Base-by-base conservation (phyloP, 1,140 invertebrate genomes). In the Caenorhabditis latens region DNA sequence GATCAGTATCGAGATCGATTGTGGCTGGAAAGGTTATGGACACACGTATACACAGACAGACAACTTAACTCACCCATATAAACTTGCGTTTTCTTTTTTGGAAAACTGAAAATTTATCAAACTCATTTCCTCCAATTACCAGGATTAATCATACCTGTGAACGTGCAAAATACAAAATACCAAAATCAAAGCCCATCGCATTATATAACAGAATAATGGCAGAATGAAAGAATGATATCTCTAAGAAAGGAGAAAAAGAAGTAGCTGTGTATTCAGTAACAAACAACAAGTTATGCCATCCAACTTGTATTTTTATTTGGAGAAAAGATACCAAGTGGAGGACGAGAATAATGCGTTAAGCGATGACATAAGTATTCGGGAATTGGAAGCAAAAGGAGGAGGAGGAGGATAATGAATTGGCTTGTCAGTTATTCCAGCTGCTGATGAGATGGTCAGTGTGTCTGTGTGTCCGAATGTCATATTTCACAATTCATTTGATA, bases 251-350 rank as follows among this genome's bases (percentile, higher is more conserved):
- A 11, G 13, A 53, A 53, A 11, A 53, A 53, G 14, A 50, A 50
- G 50, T 53, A 14, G 5, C 16, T 53, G 50, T 53, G 50, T 6
- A 53, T 32, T 32, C 65, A 79, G 71, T 50, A 79, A 79, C n/a
- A n/a, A n/a, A n/a, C n/a, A n/a, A n/a, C 71, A 79, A 79, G 71
- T 79, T 79, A 50, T 50, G 43, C 24, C n/a, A 67, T 67, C 43
- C 46, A 79, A 79, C 71, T 79, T 79, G 71, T 79, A 24, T 50
- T 79, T 79, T 19, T 67, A 13, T 14, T 67, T 19, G 58, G 8
- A 16, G 63, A n/a, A 19, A 46, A 71, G 67, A 79, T 43, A 71
- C 6, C 50, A 53, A 53, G 50, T 32, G 32, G 32, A 32, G 5
- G 71, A 71, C 42, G 24, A 32, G 71, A 24, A 50, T 24, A 32